Conservation (phyloP, 2,888 invertebrate species). For the Caenorhabditis sp. region DNA sequence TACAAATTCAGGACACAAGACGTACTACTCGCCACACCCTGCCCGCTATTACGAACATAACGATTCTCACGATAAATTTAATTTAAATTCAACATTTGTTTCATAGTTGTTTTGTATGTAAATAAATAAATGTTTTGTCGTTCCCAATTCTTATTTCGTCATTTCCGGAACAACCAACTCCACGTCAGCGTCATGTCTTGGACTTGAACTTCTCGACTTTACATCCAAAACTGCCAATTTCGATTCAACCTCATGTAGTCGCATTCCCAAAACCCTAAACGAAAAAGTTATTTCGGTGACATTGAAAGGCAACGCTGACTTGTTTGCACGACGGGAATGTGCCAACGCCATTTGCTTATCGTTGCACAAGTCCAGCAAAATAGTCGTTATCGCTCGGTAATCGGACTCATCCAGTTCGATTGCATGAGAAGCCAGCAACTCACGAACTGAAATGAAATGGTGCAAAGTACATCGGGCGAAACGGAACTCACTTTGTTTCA, state of each 20-base stretch:
- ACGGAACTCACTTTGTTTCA: conserved; percentile 65
- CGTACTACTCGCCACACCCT: conserved; percentile 50
- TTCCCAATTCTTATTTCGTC: background rate
- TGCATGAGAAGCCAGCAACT: conserved; percentile 65
- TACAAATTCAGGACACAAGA: conserved; percentile 43
- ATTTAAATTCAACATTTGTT: conserved; percentile 36
- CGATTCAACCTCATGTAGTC: conserved; percentile 87
- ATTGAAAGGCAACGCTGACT: conserved; percentile 80
- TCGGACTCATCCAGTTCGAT: conserved; percentile 81
- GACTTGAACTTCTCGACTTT: conserved; percentile 57
- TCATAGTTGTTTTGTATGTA: conserved; percentile 50
- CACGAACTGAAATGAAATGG: conserved; percentile 60
- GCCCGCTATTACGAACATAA: conserved; percentile 50
- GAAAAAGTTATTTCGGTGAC: background rate
- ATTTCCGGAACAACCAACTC: conserved; percentile 24
- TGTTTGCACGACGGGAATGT: conserved; percentile 90
- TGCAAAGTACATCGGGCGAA: background rate
- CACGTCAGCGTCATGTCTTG: conserved; percentile 37
- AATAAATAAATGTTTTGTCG: conserved; percentile 17
- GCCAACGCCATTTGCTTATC: conserved; percentile 89
- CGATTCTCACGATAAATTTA: conserved; percentile 26
- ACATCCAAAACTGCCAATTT: conserved; percentile 54
- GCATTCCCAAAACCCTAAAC: conserved; percentile 86
- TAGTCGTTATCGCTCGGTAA: conserved; percentile 86
- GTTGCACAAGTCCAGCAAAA: conserved; percentile 88